phyloP scores from a whole-genome alignment of 2,888 invertebrate genomes.

The Calameuta pallipes region DNA sequence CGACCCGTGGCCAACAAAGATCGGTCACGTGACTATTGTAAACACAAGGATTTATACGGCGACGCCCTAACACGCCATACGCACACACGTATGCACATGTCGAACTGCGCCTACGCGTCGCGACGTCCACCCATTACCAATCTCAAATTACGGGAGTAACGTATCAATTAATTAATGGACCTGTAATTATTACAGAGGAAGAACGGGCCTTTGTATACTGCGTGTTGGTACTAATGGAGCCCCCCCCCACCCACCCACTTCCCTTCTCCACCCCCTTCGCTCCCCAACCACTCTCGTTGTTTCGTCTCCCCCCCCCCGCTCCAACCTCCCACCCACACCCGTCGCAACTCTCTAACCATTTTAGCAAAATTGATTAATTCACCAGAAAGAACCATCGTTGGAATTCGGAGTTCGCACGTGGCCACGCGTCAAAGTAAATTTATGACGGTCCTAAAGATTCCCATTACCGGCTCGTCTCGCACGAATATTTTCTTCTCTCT shows the following conservation, averaged over 20 bases:
- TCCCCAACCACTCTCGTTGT: too few species aligned
- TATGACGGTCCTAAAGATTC: neutral
- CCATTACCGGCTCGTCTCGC: neutral
- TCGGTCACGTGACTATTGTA: neutral
- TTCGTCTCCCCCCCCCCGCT: too few species aligned
- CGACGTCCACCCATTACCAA: neutral
- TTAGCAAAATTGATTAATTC: neutral
- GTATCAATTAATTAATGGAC: neutral
- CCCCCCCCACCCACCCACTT: neutral
- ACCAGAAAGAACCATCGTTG: neutral
- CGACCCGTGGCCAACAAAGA: neutral
- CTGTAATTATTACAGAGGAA: neutral
- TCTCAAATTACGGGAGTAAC: neutral
- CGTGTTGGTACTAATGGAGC: neutral
- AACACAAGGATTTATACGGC: neutral
- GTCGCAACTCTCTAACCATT: neutral
- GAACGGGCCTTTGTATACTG: neutral
- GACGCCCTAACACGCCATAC: neutral
- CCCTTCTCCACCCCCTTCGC: neutral
- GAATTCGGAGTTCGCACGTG: neutral
- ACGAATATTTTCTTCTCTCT: neutral
- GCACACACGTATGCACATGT: neutral
- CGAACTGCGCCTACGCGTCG: neutral
- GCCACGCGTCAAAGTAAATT: neutral
- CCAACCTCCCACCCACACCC: neutral